Evolutionary conservation across 2,888 invertebrate genomes (phyloP), one percentile per base, ranked within the genome.

Genomic region (Ryuthela nishihirai): DNA sequence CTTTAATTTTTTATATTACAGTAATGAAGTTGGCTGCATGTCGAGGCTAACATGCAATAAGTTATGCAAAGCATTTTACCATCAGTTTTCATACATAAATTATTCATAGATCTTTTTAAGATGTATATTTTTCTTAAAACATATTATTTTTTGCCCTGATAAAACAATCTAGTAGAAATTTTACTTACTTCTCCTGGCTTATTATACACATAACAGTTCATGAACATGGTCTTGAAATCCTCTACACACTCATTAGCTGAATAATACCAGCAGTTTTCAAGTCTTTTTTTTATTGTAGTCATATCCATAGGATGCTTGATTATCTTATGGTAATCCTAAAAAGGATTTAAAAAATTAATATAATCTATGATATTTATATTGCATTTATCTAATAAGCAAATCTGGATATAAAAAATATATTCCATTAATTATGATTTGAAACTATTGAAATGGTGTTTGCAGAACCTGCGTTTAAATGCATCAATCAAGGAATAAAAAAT

Each of bases 261-360:
- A 82, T 86, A 88, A 74, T 99, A 99, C 73, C 90, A 97, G 72
- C 88, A 88, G 74, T 92, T 90, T 76, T 97, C 95, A 68, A 98
- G 79, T 43, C 97, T 83, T 74, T 91, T 93, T 77, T 93, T 95
- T 66, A 99, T 90, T 64, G 97, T 95, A 62, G 91, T 92, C 76
- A 99, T 80, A 78, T 98, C 98, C 98, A 98, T 98, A 44, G 98
- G 97, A 72, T 88, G 85, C 74, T 88, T 91, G 69, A 99, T 97
- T 68, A 98, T 93, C 79, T 91, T 92, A 78, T 95, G 94, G 75
- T 98, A 98, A 74, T 98, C 97, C 90, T 92, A 70, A 44, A 76
- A 72, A 73, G 43, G 59, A 62, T 54, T 65, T 53, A 42, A 10
- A 21, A 24, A 23, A 29, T 35, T 24, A 25, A 20, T 10, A 29